Percentiles rank a stretch among this genome's conserved stretches.
These are phyloP conservation scores for Oncorhynchus kisutch DNA, from an alignment of 2,113 vertebrate species.

Conservation along the genomic window DNA sequence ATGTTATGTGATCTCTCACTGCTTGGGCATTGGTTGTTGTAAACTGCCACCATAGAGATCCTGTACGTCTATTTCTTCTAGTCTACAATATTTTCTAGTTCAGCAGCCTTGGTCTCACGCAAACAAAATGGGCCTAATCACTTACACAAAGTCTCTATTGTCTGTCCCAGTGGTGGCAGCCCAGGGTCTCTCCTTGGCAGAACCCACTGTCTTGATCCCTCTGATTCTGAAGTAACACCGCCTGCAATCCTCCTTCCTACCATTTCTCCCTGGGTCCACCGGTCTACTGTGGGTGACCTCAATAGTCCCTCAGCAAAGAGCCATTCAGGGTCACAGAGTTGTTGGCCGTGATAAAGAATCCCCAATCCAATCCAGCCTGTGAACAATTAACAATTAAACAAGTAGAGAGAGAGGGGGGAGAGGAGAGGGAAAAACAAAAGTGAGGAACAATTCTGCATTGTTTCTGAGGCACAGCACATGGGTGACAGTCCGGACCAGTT, in stretches of 20 bases:
- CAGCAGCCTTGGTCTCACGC: neutral
- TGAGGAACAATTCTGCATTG: conserved; percentile 55
- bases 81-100: neutral
- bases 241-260: neutral
- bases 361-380: conserved; percentile 25
- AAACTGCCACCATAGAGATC: no score
- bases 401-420: conserved; percentile 46
- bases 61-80: no score
- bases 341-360: conserved; percentile 22
- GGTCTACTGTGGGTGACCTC: neutral
- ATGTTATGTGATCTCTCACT: no score
- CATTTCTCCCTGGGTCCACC: neutral
- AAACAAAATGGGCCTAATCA: neutral
- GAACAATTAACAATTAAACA: no score
- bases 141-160: neutral
- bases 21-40: no score
- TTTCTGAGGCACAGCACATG: conserved; percentile 24
- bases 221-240: neutral
- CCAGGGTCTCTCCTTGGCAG: neutral
- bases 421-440: conserved; percentile 14
- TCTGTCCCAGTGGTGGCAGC: neutral
- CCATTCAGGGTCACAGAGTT: conserved; percentile 15
- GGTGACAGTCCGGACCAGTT: conserved; percentile 41
- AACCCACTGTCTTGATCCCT: neutral
- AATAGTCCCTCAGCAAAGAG: no score